Evolutionary conservation across 2,113 vertebrate genomes (phyloP).

Genomic region (Rhea americana): DNA sequence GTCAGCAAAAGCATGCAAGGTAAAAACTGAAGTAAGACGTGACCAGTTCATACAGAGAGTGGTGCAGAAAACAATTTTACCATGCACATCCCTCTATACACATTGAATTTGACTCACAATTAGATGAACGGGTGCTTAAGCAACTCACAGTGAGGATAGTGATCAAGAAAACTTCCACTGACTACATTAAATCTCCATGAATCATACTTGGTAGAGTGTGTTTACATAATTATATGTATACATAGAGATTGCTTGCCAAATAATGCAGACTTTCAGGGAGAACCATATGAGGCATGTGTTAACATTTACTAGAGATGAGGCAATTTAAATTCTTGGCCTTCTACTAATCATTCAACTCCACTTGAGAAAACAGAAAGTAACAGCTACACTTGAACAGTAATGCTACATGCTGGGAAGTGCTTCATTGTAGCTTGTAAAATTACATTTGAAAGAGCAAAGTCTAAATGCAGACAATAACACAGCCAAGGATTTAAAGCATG

Average conservation of each 20-base stretch:
- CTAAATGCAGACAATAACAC: slow-evolving; percentile 53
- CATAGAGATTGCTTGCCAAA: slow-evolving; percentile 28
- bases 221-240: slow-evolving; percentile 43
- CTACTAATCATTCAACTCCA: slow-evolving; percentile 61
- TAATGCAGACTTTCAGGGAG: slow-evolving; percentile 22
- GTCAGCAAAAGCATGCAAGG: not conserved
- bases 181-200: not conserved
- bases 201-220: not conserved
- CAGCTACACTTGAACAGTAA: slow-evolving; percentile 51
- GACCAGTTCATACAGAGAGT: not conserved
- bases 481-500: slow-evolving; percentile 33
- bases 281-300: slow-evolving; percentile 30
- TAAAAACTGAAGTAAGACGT: not conserved
- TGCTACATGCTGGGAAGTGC: slow-evolving; percentile 59
- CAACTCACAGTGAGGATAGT: not conserved
- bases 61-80: not conserved
- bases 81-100: not conserved
- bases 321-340: slow-evolving; percentile 51
- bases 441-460: slow-evolving; percentile 47
- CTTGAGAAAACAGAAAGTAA: slow-evolving; percentile 65
- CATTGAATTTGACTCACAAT: not conserved
- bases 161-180: slow-evolving; percentile 31
- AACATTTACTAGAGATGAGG: slow-evolving; percentile 58
- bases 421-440: slow-evolving; percentile 62
- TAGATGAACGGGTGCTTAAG: not conserved